These are phyloP conservation scores for Leptopilina boulardi DNA, from an alignment of 1,140 invertebrate species.

Conservation along the genomic window DNA sequence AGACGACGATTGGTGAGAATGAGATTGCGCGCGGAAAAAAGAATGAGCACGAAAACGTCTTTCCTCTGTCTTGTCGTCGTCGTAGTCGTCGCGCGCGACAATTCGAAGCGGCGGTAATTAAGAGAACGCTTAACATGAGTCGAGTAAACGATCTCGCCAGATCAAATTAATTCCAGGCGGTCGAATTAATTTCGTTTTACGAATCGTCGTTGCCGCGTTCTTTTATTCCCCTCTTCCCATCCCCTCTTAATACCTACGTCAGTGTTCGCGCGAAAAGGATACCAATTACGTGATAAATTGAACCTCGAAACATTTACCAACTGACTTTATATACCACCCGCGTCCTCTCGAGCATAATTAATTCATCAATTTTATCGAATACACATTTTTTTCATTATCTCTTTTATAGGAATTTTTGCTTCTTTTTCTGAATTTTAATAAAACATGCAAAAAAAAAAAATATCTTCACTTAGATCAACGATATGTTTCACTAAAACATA, in stretches of 20 bases:
- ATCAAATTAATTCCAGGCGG: slow-evolving; percentile 52
- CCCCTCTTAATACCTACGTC: slow-evolving; percentile 24
- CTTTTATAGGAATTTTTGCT: no score
- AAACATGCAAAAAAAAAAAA: no score
- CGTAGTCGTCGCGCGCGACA: slow-evolving; percentile 50
- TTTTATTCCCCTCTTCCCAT: neutral
- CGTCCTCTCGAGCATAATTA: neutral
- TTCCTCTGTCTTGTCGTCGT: slow-evolving; percentile 49
- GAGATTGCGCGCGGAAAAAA: slow-evolving; percentile 28
- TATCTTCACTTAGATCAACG: no score
- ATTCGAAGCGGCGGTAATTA: slow-evolving; percentile 45
- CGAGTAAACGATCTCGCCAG: slow-evolving; percentile 42
- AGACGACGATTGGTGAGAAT: neutral
- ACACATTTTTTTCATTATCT: no score
- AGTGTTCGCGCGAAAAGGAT: slow-evolving; percentile 44
- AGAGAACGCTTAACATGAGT: slow-evolving; percentile 39
- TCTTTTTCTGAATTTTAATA: no score
- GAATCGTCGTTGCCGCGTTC: slow-evolving; percentile 36
- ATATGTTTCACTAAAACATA: no score
- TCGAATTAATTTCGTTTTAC: slow-evolving; percentile 46
- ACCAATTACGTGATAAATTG: slow-evolving; percentile 43
- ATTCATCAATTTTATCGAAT: neutral
- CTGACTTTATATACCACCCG: neutral
- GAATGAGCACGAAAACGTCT: slow-evolving; percentile 44
- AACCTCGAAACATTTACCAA: neutral